Percentiles rank a stretch among this genome's conserved stretches.
Conservation (phyloP, 2,888 invertebrate genomes). For the Eurytoma adleriae region DNA sequence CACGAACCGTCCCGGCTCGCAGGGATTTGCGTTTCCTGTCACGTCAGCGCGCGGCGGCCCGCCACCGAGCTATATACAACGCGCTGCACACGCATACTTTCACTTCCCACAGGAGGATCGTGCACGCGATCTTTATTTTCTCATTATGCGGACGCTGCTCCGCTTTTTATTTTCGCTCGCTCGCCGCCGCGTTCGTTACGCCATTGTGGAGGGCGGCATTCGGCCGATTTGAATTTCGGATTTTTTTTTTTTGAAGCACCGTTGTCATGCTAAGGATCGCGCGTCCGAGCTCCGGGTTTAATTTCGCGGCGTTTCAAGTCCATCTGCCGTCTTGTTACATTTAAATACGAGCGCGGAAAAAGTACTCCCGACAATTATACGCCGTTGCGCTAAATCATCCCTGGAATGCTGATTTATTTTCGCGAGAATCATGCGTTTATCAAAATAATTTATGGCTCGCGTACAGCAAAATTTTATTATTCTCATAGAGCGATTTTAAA, state of each 20-base stretch:
- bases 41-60: conserved; percentile 40
- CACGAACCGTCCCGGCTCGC: not conserved
- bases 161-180: not conserved
- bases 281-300: not conserved
- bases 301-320: not conserved
- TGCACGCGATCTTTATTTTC: conserved; percentile 53
- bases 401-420: no score
- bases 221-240: not conserved
- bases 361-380: not conserved
- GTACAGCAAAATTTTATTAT: not conserved
- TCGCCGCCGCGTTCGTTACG: not conserved
- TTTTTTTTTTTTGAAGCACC: not conserved
- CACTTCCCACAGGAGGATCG: conserved; percentile 50
- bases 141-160: conserved; percentile 35
- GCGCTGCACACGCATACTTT: conserved; percentile 38
- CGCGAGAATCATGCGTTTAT: no score
- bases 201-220: not conserved
- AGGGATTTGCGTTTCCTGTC: conserved; percentile 56
- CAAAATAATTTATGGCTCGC: conserved; percentile 4
- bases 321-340: not conserved
- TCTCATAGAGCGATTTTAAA: not conserved
- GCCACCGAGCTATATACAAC: conserved; percentile 9
- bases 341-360: not conserved
- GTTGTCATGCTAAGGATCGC: not conserved
- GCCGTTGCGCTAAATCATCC: no score